Base-by-base conservation (phyloP, 2,888 invertebrate genomes). In the Macrosoma leucophasiata region DNA sequence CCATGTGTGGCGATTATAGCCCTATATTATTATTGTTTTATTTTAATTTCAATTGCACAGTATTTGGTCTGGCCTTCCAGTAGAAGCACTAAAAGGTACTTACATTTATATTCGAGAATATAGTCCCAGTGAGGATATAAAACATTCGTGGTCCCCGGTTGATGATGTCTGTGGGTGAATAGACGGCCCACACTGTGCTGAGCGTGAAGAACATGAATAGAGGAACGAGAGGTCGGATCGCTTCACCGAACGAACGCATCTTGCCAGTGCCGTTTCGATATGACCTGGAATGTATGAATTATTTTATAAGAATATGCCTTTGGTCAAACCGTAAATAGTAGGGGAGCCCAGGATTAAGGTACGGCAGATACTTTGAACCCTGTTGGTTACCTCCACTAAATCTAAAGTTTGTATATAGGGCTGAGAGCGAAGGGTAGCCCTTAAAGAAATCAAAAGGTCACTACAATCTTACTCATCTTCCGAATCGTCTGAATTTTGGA, bases 21-120 rank as follows among this genome's bases (percentile, higher is more conserved):
- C n/a, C n/a, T n/a, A n/a, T n/a, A n/a, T n/a, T n/a, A n/a, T n/a
- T n/a, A n/a, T n/a, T n/a, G n/a, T n/a, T n/a, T n/a, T n/a, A n/a
- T n/a, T n/a, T n/a, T n/a, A n/a, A n/a, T n/a, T n/a, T n/a, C n/a
- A n/a, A n/a, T n/a, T n/a, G n/a, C n/a, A n/a, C n/a, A n/a, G n/a
- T n/a, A n/a, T n/a, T n/a, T n/a, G n/a, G n/a, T n/a, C n/a, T n/a
- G n/a, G n/a, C n/a, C n/a, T n/a, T n/a, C n/a, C n/a, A n/a, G n/a
- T n/a, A n/a, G n/a, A n/a, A n/a, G n/a, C n/a, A n/a, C n/a, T n/a
- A n/a, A n/a, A n/a, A n/a, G n/a, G 1, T 22, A 91, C 94, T 92
- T 81, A 98, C 98, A 64, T 96, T 95, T 61, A 99, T 97, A 77
- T 99, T 98, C 13, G 98, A 97, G 82, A 98, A 98, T 45, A 98